Evolutionary conservation across 2,797 vertebrate species (phyloP).

Genomic region (Ptychadena robeensis): DNA sequence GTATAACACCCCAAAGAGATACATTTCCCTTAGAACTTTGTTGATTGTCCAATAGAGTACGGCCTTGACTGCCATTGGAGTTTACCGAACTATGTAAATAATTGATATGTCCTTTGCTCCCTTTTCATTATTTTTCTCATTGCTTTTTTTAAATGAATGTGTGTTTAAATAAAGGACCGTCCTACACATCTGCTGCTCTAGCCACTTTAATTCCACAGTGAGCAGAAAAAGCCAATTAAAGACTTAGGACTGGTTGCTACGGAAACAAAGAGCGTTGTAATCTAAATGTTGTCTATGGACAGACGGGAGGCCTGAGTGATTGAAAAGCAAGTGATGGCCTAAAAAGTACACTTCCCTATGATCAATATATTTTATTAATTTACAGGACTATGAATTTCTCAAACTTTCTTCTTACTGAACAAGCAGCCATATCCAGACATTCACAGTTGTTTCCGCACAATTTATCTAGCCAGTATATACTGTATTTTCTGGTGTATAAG

Average conservation of each 20-base stretch:
- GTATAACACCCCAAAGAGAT: background rate
- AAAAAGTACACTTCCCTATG: constrained; percentile 20
- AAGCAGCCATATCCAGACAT: background rate
- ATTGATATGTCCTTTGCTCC: constrained; percentile 22
- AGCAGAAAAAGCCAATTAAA: constrained; percentile 61
- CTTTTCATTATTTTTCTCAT: constrained; percentile 42
- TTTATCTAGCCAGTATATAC: background rate
- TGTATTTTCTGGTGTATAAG: too few species aligned
- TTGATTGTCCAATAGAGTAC: too few species aligned
- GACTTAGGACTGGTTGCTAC: constrained; percentile 46
- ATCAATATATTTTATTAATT: constrained; percentile 57
- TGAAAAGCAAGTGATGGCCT: constrained; percentile 35
- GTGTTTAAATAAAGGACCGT: constrained; percentile 46
- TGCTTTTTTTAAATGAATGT: constrained; percentile 50
- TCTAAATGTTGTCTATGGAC: constrained; percentile 41
- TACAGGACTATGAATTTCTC: constrained; percentile 42
- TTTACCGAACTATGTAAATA: constrained; percentile 3
- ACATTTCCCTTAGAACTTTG: background rate
- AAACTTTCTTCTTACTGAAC: constrained; percentile 5
- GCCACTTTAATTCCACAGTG: constrained; percentile 55
- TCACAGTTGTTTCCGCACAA: background rate
- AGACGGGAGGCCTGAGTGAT: constrained; percentile 30
- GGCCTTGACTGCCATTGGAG: background rate
- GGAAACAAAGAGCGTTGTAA: constrained; percentile 47
- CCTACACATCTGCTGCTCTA: constrained; percentile 46